Percentiles rank a stretch among this genome's conserved stretches.
Evolutionary conservation across 2,888 invertebrate species (phyloP).

Genomic region (Andrena trimmerana): DNA sequence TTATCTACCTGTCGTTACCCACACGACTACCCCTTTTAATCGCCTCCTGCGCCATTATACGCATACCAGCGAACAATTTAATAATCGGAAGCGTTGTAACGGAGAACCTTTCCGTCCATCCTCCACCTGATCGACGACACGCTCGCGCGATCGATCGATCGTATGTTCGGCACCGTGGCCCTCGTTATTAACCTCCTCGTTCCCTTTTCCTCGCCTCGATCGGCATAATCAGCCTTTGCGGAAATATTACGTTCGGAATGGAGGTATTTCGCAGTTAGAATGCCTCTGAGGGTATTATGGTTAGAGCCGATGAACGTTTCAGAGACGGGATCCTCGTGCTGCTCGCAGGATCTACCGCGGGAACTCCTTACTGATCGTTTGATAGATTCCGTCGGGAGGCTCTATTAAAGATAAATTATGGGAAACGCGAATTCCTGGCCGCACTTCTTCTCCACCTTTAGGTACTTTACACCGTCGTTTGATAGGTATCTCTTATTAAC

Average conservation of each 20-base stretch:
- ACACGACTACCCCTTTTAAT: constrained; percentile 61
- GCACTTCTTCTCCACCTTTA: background rate
- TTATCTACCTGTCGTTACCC: constrained; percentile 69
- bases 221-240: constrained; percentile 16
- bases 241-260: constrained; percentile 13
- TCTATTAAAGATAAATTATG: no score
- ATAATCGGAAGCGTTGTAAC: constrained; percentile 49
- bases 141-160: constrained; percentile 11
- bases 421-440: background rate
- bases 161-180: background rate
- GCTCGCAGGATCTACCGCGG: no score
- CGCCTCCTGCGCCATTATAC: constrained; percentile 28
- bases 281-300: background rate
- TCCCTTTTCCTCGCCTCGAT: background rate
- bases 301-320: background rate
- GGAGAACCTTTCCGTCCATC: constrained; percentile 27
- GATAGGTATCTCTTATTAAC: background rate
- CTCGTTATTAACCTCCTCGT: constrained; percentile 5
- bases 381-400: no score
- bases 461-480: background rate
- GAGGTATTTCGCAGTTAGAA: background rate
- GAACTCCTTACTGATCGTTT: no score
- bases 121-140: constrained; percentile 23
- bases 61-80: constrained; percentile 42
- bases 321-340: background rate